phyloP scores from a whole-genome alignment of 2,113 vertebrate species.

The Uria lomvia region DNA sequence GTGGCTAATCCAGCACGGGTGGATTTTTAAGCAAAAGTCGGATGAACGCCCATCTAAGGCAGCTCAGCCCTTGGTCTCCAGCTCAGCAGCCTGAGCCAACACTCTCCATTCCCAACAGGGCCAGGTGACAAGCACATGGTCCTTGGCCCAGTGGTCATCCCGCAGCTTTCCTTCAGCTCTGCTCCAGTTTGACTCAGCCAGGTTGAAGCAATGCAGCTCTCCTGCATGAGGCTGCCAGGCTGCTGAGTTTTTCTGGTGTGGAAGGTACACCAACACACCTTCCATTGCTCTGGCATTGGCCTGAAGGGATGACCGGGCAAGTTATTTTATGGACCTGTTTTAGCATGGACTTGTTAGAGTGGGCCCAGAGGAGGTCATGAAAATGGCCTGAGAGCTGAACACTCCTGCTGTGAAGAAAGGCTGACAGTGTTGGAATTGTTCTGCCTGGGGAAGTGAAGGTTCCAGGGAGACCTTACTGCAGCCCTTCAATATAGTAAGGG shows the following conservation, averaged over 20 bases:
- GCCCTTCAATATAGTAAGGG: background rate
- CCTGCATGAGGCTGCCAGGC: background rate
- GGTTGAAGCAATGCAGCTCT: background rate
- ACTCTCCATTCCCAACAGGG: background rate
- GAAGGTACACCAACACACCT: background rate
- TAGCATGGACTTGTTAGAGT: background rate
- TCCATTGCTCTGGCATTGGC: rapidly evolving
- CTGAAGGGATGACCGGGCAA: background rate
- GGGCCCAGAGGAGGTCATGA: background rate
- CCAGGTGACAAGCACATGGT: rapidly evolving
- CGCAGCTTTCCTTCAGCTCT: background rate
- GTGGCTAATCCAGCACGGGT: background rate
- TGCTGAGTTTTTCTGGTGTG: background rate
- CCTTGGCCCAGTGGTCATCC: background rate
- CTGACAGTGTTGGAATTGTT: background rate
- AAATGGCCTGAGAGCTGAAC: background rate
- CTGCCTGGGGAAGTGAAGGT: background rate
- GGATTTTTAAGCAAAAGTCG: background rate
- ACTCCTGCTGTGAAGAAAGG: background rate
- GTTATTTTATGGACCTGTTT: background rate
- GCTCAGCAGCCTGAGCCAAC: background rate
- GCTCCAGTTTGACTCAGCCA: background rate
- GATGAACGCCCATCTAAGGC: background rate
- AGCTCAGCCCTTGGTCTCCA: background rate
- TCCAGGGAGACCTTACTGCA: rapidly evolving